Conservation (phyloP, 2,113 vertebrate genomes). For the Cryptoleucopteryx plumbea region DNA sequence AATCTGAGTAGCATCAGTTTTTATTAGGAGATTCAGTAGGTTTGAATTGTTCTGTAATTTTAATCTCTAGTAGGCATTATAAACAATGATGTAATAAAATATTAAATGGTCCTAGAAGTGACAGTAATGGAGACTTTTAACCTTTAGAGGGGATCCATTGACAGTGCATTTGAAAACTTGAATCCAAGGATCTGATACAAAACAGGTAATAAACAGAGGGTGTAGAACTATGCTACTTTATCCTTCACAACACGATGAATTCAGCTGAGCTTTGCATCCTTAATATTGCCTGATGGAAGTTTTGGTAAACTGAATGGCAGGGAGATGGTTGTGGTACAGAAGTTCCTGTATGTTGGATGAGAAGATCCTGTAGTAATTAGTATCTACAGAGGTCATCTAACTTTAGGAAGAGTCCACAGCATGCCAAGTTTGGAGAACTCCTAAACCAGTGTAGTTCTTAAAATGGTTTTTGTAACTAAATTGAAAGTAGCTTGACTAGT, state of each 20-base stretch:
- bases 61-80: neutral
- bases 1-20: neutral
- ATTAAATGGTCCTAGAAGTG: neutral
- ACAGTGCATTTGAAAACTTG: neutral
- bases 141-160: neutral
- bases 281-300: neutral
- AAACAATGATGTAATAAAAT: neutral
- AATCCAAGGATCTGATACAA: neutral
- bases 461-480: neutral
- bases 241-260: rapidly evolving
- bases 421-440: neutral
- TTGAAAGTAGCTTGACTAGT: neutral
- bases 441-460: neutral
- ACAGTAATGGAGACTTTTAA: neutral
- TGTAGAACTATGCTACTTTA: neutral
- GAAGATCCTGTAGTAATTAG: neutral
- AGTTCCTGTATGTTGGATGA: neutral
- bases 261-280: neutral
- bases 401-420: neutral
- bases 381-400: neutral
- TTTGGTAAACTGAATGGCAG: neutral
- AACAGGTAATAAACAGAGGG: neutral
- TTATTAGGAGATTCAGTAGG: neutral
- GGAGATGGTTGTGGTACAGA: neutral
- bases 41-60: neutral